Evolutionary conservation across 2,113 vertebrate genomes (phyloP), one percentile per base, ranked within the genome.

Genomic region (Epinephelus lanceolatus): DNA sequence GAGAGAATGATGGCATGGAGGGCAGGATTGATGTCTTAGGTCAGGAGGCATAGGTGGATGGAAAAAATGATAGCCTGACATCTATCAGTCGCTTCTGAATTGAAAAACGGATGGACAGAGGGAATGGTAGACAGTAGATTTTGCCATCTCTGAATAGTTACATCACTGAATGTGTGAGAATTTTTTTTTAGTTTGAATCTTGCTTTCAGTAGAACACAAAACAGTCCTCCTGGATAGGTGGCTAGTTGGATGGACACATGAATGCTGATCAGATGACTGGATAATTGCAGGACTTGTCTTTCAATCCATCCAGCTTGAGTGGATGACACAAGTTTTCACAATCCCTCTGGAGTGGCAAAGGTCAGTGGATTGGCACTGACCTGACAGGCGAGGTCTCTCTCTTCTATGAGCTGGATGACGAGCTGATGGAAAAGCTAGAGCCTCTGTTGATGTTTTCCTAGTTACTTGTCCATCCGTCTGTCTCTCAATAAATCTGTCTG

Each of bases 61-160:
- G 37, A 81, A 88, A 73, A 83, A 86, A 51, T 80, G 2, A 37
- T 74, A 45, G 23, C 68, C 69, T 69, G 88, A 91, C 90, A 92
- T 92, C 66, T 80, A 84, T 76, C 57, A 71, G 63, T 80, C 0
- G 2, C 17, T 79, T 30, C 27, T 37, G 33, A 81, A 42, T n/a
- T 37, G 37, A 23, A 47, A 68, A 76, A 59, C 1, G 3, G 40
- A 55, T 7, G 12, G 56, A 37, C 3, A 61, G 21, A 33, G 5
- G 25, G 23, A 52, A 19, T 19, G 12, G 12, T n/a, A 10, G 27
- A 63, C 2, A 45, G 15, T 4, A 86, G 75, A 71, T 67, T 42
- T 27, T 45, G 1, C 63, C 73, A 79, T 86, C 19, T 72, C 33
- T 66, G 17, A 83, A 56, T 6, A 53, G 59, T 79, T 78, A 78